Conservation (phyloP, 2,888 invertebrate genomes). For the Lypha dubia region DNA sequence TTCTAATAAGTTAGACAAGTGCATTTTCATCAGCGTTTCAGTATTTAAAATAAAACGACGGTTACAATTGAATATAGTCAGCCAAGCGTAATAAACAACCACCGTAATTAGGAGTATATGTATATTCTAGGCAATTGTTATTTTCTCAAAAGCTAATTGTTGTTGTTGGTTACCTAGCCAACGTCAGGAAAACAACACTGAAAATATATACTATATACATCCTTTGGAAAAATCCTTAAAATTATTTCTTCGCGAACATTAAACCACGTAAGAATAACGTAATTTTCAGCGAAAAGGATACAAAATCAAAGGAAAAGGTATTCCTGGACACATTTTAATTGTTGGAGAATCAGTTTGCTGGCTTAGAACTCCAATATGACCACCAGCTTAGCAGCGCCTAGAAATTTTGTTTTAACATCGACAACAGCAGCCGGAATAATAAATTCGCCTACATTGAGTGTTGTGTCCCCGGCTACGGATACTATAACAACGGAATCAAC, state of each 20-base stretch:
- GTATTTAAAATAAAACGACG: slow-evolving; percentile 62
- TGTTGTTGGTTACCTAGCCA: slow-evolving; percentile 69
- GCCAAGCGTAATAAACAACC: slow-evolving; percentile 70
- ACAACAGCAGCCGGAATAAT: slow-evolving; percentile 64
- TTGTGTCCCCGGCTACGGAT: slow-evolving; percentile 70
- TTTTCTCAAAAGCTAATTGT: slow-evolving; percentile 31
- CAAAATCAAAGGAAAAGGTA: not conserved
- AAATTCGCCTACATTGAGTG: slow-evolving; percentile 70
- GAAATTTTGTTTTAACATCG: slow-evolving; percentile 67
- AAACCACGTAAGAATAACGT: slow-evolving; percentile 67
- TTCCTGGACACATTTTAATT: not conserved
- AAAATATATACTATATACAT: slow-evolving; percentile 67
- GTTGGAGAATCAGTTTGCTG: not conserved
- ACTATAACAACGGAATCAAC: slow-evolving; percentile 71
- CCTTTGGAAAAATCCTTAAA: slow-evolving; percentile 69
- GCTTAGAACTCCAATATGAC: slow-evolving; percentile 48
- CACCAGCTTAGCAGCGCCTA: slow-evolving; percentile 67
- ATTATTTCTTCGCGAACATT: slow-evolving; percentile 68
- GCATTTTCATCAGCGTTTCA: slow-evolving; percentile 60
- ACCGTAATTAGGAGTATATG: slow-evolving; percentile 63
- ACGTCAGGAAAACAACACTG: slow-evolving; percentile 64
- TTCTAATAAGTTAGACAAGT: slow-evolving; percentile 61
- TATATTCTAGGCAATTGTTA: slow-evolving; percentile 60
- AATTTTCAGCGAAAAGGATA: slow-evolving; percentile 11
- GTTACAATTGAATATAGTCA: slow-evolving; percentile 60